Percentiles rank a stretch among this genome's conserved stretches.
These are phyloP conservation scores for Drosophila santomea DNA, from an alignment of 1,140 invertebrate species.

Conservation along the genomic window DNA sequence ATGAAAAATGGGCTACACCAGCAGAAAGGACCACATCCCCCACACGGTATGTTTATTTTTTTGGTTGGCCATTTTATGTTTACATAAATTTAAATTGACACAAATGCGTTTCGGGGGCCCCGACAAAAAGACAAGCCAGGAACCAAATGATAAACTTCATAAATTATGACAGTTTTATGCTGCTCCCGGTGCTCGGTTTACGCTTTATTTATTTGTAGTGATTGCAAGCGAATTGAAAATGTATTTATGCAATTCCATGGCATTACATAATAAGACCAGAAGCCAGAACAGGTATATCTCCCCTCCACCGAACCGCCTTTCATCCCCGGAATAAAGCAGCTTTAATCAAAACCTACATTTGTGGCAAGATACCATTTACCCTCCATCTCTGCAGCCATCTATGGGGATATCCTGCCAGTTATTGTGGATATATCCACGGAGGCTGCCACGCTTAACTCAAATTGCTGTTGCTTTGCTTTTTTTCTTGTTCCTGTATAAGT, in stretches of 20 bases:
- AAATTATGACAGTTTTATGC: slow-evolving; percentile 68
- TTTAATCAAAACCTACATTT: slow-evolving; percentile 62
- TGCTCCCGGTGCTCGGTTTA: slow-evolving; percentile 25
- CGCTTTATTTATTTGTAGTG: slow-evolving; percentile 60
- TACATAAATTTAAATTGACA: slow-evolving; percentile 83
- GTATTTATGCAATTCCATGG: slow-evolving; percentile 64
- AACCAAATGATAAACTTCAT: slow-evolving; percentile 71
- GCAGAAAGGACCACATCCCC: slow-evolving; percentile 41
- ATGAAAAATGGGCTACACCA: slow-evolving; percentile 64
- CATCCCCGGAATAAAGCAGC: slow-evolving; percentile 18
- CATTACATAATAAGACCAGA: slow-evolving; percentile 28
- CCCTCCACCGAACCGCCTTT: background rate
- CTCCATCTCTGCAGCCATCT: background rate
- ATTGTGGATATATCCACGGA: slow-evolving; percentile 33
- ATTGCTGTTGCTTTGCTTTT: slow-evolving; percentile 26
- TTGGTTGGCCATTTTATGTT: slow-evolving; percentile 68
- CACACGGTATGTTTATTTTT: slow-evolving; percentile 27
- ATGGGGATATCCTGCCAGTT: slow-evolving; percentile 21
- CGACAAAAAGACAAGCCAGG: slow-evolving; percentile 22
- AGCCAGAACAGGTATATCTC: background rate
- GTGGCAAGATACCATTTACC: slow-evolving; percentile 23
- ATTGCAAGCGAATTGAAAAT: slow-evolving; percentile 61
- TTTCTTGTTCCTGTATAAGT: slow-evolving; percentile 10
- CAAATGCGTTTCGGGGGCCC: slow-evolving; percentile 60
- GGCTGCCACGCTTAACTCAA: slow-evolving; percentile 27